These are phyloP conservation scores for Pseudorhiza aurosa DNA, from an alignment of 30 jellyfish, hydroid and myxozoan species.

Conservation along the genomic window DNA sequence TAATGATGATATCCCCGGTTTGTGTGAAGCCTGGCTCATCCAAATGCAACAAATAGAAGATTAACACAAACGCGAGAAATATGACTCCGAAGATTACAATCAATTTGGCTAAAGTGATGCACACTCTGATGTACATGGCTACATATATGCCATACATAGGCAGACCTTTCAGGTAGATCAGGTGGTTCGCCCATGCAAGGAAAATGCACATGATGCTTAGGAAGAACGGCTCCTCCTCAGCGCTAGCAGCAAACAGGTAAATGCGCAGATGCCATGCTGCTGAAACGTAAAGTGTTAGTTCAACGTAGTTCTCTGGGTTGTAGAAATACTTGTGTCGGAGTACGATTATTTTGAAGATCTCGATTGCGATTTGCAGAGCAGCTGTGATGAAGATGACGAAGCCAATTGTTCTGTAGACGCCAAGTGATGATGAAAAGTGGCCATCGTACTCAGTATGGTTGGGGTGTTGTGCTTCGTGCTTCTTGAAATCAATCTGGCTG, in stretches of 20 bases:
- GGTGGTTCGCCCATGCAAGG: constrained; percentile 27
- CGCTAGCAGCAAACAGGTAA: not conserved
- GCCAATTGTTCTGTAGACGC: not conserved
- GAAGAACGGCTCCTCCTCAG: not conserved
- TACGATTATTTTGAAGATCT: not conserved
- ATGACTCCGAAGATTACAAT: constrained; percentile 1
- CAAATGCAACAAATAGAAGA: not conserved
- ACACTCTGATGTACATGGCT: not conserved
- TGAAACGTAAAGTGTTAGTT: not conserved
- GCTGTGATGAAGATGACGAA: not conserved
- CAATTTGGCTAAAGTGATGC: not conserved
- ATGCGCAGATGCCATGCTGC: not conserved
- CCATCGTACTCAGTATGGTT: not conserved
- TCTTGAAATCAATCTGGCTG: too few relatives aligned
- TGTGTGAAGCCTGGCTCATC: not conserved
- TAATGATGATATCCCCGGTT: not conserved
- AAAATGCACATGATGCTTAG: not conserved
- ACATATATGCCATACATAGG: constrained; percentile 8
- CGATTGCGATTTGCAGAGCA: not conserved
- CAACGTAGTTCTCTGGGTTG: constrained; percentile 4
- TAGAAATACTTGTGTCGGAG: constrained; percentile 20
- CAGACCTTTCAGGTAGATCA: constrained; percentile 7
- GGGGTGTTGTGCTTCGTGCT: too few relatives aligned
- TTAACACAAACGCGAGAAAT: constrained; percentile 5
- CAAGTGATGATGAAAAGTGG: not conserved